phyloP scores from a whole-genome alignment of 2,888 invertebrate genomes.

The Sminthurinus aureus region DNA sequence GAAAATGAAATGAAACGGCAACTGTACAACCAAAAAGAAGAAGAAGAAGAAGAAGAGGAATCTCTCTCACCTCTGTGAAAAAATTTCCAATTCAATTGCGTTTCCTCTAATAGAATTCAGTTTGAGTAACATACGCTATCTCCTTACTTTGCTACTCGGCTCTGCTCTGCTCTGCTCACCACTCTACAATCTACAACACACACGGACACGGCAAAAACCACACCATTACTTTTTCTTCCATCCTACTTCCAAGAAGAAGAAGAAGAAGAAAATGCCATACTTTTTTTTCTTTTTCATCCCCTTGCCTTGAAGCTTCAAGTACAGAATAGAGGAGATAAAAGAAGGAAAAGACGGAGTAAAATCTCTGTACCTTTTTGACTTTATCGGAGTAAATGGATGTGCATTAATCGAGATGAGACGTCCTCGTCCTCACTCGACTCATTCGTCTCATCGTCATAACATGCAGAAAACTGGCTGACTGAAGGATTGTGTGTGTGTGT shows the following conservation, averaged over 20 bases:
- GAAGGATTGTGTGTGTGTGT: no score
- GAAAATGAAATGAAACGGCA: not conserved
- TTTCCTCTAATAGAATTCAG: slow-evolving; percentile 28
- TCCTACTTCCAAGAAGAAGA: not conserved
- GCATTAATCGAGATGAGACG: not conserved
- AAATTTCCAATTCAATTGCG: slow-evolving; percentile 57
- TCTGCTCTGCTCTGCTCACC: not conserved
- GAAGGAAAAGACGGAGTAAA: not conserved
- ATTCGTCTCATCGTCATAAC: no score
- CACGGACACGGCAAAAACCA: not conserved
- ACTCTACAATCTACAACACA: not conserved
- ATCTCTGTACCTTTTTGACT: not conserved
- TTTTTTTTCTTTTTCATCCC: not conserved
- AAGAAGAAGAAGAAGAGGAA: slow-evolving; percentile 10
- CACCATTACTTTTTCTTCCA: not conserved
- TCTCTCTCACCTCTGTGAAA: slow-evolving; percentile 20
- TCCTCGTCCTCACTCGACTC: no score
- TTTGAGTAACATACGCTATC: slow-evolving; percentile 26
- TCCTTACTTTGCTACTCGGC: no score
- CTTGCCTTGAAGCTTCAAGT: not conserved
- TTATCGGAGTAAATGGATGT: no score
- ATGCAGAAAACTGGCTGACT: no score
- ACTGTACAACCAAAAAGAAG: not conserved
- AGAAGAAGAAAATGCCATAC: no score
- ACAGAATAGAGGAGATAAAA: no score